Evolutionary conservation across 2,888 invertebrate genomes (phyloP).

Genomic region (Heliconius charithonia): DNA sequence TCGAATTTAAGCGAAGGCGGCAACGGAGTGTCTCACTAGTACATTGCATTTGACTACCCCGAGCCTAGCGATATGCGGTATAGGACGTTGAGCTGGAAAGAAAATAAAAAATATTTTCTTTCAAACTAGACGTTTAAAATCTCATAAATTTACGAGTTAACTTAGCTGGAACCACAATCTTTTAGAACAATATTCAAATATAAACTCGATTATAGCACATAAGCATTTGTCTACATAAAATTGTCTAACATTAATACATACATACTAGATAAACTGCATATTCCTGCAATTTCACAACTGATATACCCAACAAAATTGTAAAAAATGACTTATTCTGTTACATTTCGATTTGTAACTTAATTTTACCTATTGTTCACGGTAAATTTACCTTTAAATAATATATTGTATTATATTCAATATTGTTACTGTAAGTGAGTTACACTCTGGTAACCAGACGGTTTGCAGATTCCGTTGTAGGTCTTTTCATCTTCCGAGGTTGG

Average conservation of each 20-base stretch:
- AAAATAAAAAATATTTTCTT: too few relatives aligned
- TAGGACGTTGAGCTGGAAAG: too few relatives aligned
- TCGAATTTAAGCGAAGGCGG: too few relatives aligned
- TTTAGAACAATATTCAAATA: too few relatives aligned
- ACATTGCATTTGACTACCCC: too few relatives aligned
- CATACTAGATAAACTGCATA: background rate
- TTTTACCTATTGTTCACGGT: slow-evolving; percentile 34
- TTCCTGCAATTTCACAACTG: background rate
- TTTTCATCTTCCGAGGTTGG: slow-evolving; percentile 34
- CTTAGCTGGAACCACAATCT: too few relatives aligned
- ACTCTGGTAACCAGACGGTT: slow-evolving; percentile 42
- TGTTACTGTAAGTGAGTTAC: slow-evolving; percentile 40
- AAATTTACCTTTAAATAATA: slow-evolving; percentile 31
- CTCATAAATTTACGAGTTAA: too few relatives aligned
- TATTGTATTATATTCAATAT: slow-evolving; percentile 32
- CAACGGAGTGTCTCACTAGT: too few relatives aligned
- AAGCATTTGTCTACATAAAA: too few relatives aligned
- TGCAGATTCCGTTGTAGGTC: slow-evolving; percentile 28
- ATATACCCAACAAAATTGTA: slow-evolving; percentile 5
- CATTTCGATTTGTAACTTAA: slow-evolving; percentile 17
- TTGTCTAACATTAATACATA: background rate
- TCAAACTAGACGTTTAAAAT: too few relatives aligned
- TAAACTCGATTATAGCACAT: too few relatives aligned
- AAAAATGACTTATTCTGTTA: slow-evolving; percentile 1
- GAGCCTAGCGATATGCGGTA: too few relatives aligned